Evolutionary conservation across 2,113 vertebrate genomes (phyloP).

Genomic region (Macrotus californicus): DNA sequence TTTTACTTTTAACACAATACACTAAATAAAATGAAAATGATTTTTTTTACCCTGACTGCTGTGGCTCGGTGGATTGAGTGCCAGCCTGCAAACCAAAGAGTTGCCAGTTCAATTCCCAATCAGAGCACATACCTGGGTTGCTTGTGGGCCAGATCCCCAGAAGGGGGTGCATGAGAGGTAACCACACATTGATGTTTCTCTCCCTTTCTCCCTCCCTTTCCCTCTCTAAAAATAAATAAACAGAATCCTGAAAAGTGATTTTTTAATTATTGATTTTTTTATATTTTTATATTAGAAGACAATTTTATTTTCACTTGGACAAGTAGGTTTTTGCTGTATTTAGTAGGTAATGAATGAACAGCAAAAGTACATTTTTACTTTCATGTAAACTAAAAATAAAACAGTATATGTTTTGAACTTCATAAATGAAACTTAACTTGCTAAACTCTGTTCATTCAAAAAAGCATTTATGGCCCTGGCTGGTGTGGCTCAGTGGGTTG

Average conservation of each 20-base stretch:
- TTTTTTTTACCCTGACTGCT: background rate
- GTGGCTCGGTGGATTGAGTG: no score
- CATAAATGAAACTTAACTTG: background rate
- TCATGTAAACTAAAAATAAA: background rate
- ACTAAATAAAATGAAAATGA: background rate
- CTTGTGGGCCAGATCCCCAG: no score
- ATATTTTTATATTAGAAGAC: background rate
- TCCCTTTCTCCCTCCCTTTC: no score
- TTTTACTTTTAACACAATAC: background rate
- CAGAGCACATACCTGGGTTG: no score
- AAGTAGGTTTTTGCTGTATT: background rate
- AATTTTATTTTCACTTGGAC: background rate
- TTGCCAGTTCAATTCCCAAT: no score
- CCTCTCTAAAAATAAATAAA: no score
- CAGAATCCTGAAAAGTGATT: no score
- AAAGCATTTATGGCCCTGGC: background rate
- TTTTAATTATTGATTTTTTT: background rate
- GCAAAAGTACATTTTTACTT: conserved; percentile 11
- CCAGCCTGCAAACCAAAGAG: no score
- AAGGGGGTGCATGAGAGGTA: no score
- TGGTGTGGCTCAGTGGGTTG: no score
- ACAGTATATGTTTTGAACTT: background rate
- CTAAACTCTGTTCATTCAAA: background rate
- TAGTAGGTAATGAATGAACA: background rate
- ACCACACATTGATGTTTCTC: no score